phyloP scores from a whole-genome alignment of 2,113 vertebrate genomes.

The Zosterops borbonicus region DNA sequence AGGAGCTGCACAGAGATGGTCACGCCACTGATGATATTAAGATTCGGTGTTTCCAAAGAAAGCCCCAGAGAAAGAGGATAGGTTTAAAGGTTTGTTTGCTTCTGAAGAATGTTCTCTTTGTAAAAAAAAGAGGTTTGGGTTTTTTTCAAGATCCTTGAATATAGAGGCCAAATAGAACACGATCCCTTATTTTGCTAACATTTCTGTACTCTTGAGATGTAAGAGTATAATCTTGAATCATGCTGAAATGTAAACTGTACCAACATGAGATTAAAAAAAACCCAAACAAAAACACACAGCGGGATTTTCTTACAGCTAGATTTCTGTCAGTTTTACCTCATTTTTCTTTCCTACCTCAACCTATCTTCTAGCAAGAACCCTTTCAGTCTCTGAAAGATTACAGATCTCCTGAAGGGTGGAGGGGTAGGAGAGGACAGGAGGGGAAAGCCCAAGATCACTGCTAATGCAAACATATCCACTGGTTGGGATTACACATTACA shows the following conservation, averaged over 20 bases:
- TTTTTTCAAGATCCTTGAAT: neutral
- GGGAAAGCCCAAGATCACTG: neutral
- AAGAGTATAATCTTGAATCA: neutral
- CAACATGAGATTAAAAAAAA: neutral
- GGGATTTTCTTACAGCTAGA: neutral
- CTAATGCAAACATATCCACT: neutral
- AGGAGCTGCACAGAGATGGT: neutral
- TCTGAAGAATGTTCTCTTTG: neutral
- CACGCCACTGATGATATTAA: neutral
- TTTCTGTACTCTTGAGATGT: neutral
- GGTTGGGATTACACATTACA: neutral
- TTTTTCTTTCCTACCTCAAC: slow-evolving; percentile 16
- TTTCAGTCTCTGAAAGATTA: slow-evolving; percentile 2
- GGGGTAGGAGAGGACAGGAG: neutral
- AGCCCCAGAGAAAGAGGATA: neutral
- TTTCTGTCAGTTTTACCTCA: neutral
- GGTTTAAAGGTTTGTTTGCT: neutral
- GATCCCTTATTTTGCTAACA: neutral
- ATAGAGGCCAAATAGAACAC: neutral
- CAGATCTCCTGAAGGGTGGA: neutral
- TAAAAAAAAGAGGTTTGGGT: neutral
- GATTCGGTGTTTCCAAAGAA: neutral
- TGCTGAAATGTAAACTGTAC: neutral
- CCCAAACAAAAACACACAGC: neutral
- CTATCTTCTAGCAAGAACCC: neutral